Conservation (phyloP, 1,140 invertebrate species). For the Heliconius congener region DNA sequence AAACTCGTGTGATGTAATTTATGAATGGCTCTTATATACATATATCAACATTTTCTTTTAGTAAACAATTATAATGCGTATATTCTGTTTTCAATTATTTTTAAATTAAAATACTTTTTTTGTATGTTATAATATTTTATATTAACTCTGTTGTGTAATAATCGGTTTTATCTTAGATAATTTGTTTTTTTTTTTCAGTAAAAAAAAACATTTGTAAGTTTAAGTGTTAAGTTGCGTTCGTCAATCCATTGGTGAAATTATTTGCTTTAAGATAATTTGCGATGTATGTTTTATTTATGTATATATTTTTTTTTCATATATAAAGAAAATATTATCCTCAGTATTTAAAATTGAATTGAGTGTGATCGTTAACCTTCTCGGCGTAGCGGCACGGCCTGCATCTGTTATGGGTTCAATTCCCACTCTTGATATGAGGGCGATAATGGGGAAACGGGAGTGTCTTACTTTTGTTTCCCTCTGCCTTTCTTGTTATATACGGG, state of each 20-base stretch:
- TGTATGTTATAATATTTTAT: not conserved
- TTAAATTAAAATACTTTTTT: not conserved
- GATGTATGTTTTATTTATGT: not conserved
- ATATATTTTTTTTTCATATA: not conserved
- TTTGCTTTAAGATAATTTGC: not conserved
- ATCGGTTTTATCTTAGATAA: not conserved
- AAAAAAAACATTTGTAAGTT: not conserved
- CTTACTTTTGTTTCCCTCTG: too few relatives aligned
- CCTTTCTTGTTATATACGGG: too few relatives aligned
- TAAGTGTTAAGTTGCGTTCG: not conserved
- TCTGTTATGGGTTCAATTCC: too few relatives aligned
- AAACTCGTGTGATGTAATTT: too few relatives aligned
- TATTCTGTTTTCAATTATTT: not conserved
- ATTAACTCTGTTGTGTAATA: not conserved
- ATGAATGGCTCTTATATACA: not conserved
- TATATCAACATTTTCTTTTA: not conserved
- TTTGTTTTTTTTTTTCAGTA: not conserved
- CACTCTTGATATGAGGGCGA: too few relatives aligned
- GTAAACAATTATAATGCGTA: not conserved
- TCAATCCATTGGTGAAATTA: slow-evolving; percentile 1
- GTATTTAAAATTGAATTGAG: slow-evolving; percentile 1
- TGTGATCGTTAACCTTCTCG: not conserved
- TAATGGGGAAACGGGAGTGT: too few relatives aligned
- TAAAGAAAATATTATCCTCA: not conserved
- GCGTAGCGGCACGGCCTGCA: too few relatives aligned